These are phyloP conservation scores for Listronotus bonariensis DNA, from an alignment of 1,140 invertebrate species.

Conservation along the genomic window DNA sequence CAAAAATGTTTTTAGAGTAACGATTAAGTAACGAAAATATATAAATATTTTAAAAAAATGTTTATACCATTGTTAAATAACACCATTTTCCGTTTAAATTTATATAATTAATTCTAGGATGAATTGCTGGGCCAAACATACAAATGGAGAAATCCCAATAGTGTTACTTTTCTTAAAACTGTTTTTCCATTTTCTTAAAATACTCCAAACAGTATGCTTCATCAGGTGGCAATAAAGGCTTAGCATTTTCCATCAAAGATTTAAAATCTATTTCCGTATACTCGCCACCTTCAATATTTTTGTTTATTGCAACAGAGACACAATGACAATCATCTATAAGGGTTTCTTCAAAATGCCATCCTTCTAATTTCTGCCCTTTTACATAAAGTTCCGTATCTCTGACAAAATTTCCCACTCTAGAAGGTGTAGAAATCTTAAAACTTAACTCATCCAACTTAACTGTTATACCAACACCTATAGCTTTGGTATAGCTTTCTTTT, in stretches of 20 bases:
- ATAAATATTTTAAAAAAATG: too few species aligned
- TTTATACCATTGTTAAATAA: too few species aligned
- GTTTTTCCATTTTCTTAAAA: constrained; percentile 48
- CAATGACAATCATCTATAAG: constrained; percentile 80
- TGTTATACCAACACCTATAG: constrained; percentile 82
- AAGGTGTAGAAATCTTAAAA: constrained; percentile 69
- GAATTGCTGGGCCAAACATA: too few species aligned
- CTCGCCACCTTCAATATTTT: constrained; percentile 28
- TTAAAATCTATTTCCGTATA: constrained; percentile 61
- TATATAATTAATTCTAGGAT: too few species aligned
- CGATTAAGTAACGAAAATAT: too few species aligned
- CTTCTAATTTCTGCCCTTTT: constrained; percentile 62
- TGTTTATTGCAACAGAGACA: constrained; percentile 73
- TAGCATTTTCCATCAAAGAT: constrained; percentile 61
- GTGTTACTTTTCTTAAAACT: background rate
- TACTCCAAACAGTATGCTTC: constrained; percentile 57
- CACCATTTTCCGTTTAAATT: too few species aligned
- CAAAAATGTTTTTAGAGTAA: too few species aligned
- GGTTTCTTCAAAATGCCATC: constrained; percentile 88
- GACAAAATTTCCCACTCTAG: constrained; percentile 58
- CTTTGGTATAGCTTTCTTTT: constrained; percentile 96
- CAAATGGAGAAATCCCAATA: too few species aligned
- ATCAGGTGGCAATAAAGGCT: constrained; percentile 61
- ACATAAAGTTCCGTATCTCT: constrained; percentile 72
- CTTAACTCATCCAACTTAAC: constrained; percentile 75